These are phyloP conservation scores for Lasioglossum lativentre DNA, from an alignment of 2,888 invertebrate species.

Conservation along the genomic window DNA sequence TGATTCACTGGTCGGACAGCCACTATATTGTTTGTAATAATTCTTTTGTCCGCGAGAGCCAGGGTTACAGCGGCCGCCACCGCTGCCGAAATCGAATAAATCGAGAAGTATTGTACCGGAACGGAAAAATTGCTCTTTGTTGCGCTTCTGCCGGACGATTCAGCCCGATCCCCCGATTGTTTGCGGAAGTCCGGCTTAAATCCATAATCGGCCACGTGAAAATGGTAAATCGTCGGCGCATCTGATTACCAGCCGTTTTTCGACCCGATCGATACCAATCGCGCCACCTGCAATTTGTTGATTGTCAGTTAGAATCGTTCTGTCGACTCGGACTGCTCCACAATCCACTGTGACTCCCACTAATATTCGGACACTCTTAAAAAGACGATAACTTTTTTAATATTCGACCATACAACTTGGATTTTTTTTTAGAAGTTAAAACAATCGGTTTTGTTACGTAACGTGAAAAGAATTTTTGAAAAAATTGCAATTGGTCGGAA, in stretches of 20 bases:
- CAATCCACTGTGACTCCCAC: no score
- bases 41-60: slow-evolving; percentile 45
- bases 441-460: no score
- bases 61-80: slow-evolving; percentile 19
- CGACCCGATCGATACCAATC: not conserved
- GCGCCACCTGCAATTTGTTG: not conserved
- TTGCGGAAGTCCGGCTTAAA: slow-evolving; percentile 40
- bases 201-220: slow-evolving; percentile 28
- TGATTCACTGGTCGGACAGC: slow-evolving; percentile 12
- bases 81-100: slow-evolving; percentile 33
- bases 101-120: slow-evolving; percentile 43
- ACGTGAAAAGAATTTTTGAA: no score
- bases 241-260: not conserved
- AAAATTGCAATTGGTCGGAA: no score
- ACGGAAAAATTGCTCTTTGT: slow-evolving; percentile 39
- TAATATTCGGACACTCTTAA: no score
- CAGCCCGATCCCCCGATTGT: slow-evolving; percentile 23
- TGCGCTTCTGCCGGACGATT: slow-evolving; percentile 34
- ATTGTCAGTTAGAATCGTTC: not conserved
- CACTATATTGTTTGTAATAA: slow-evolving; percentile 48
- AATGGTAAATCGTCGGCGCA: slow-evolving; percentile 37
- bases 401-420: no score
- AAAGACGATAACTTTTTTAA: no score
- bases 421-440: no score
- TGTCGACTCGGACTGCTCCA: not conserved